Percentiles rank a stretch among this genome's conserved stretches.
These are phyloP conservation scores for Podocnemis expansa DNA, from an alignment of 2,113 vertebrate genomes.

Conservation along the genomic window DNA sequence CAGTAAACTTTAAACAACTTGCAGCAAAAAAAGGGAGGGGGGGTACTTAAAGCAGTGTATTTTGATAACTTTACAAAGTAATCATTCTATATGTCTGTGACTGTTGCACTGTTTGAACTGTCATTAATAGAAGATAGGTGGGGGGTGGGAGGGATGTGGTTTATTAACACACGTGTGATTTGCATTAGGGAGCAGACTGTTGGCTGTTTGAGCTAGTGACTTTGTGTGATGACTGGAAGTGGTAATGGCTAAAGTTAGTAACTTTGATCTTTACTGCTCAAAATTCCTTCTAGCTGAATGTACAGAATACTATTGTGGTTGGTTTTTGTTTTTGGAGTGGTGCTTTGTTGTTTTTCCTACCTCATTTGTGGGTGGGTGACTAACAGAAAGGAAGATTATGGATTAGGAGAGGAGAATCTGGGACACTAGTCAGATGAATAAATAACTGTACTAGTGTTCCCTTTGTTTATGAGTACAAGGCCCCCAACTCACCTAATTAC, in stretches of 20 bases:
- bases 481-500: not conserved
- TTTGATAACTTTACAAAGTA: not conserved
- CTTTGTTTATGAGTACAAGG: not conserved
- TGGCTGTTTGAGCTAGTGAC: not conserved
- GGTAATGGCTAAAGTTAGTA: not conserved
- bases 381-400: not conserved
- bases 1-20: not conserved
- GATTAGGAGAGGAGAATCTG: not conserved
- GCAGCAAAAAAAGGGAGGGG: not conserved
- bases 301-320: not conserved
- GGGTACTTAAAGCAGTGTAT: not conserved
- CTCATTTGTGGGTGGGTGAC: not conserved
- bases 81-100: not conserved
- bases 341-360: not conserved
- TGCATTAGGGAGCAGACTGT: not conserved
- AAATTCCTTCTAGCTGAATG: not conserved
- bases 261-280: not conserved
- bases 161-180: not conserved
- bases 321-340: not conserved
- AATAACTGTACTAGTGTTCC: not conserved
- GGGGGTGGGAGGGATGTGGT: not conserved
- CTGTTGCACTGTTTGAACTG: not conserved
- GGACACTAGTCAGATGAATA: not conserved
- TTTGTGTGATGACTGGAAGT: not conserved
- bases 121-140: not conserved